Percentiles rank a stretch among this genome's conserved stretches.
These are phyloP conservation scores for Sinonovacula constricta DNA, from an alignment of 1,140 invertebrate species.

Conservation along the genomic window DNA sequence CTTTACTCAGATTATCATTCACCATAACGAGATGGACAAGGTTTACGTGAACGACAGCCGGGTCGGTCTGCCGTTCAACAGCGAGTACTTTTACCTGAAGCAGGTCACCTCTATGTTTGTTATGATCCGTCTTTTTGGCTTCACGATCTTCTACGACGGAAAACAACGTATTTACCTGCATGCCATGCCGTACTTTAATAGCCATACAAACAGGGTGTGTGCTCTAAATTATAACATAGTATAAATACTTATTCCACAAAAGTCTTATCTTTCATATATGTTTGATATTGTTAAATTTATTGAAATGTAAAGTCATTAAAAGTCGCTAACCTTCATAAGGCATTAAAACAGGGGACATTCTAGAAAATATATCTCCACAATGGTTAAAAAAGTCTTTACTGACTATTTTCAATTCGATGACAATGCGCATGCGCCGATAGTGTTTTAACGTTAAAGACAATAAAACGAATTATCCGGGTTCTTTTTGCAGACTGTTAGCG, in stretches of 20 bases:
- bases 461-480: neutral
- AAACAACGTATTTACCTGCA: conserved; percentile 42
- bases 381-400: no score
- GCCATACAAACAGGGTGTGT: conserved; percentile 29
- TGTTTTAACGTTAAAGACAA: neutral
- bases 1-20: no score
- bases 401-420: no score
- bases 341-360: neutral
- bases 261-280: no score
- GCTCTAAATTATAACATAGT: neutral
- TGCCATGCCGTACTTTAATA: conserved; percentile 42
- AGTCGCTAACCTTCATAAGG: neutral
- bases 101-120: conserved; percentile 47
- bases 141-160: conserved; percentile 52
- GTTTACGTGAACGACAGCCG: neutral
- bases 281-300: neutral
- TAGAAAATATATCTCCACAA: neutral
- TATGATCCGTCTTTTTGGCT: conserved; percentile 41
- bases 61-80: conserved; percentile 25
- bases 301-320: neutral
- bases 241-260: no score
- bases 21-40: neutral
- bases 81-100: conserved; percentile 41
- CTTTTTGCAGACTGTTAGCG: no score
- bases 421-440: neutral